Evolutionary conservation across 35 echinoderm and acorn worm species (phyloP).

Genomic region (Ophiothrix spiculata): DNA sequence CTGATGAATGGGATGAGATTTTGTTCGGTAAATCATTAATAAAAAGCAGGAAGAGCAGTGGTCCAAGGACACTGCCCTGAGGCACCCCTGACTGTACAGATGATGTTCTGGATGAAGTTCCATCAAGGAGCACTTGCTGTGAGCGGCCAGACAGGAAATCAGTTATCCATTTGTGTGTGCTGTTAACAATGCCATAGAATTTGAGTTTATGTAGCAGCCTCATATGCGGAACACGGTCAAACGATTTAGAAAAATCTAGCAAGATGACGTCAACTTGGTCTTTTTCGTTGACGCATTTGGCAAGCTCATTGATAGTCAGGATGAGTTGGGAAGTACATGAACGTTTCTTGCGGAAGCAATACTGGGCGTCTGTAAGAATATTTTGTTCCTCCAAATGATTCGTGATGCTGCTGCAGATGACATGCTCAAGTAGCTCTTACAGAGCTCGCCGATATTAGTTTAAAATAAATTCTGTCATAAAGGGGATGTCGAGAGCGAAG

Average conservation of each 20-base stretch:
- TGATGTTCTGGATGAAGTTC: neutral
- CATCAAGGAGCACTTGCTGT: neutral
- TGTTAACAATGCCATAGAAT: neutral
- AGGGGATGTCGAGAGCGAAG: no score
- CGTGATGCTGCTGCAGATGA: neutral
- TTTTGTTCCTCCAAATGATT: neutral
- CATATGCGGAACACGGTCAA: conserved; percentile 29
- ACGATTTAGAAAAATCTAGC: conserved; percentile 29
- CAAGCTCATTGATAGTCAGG: neutral
- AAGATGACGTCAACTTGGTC: neutral
- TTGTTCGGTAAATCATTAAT: neutral
- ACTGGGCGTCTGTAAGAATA: neutral
- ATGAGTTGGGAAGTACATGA: conserved; percentile 17
- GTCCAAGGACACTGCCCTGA: neutral
- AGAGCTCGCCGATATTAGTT: no score
- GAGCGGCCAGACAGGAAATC: neutral
- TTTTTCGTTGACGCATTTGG: neutral
- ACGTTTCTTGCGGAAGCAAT: neutral
- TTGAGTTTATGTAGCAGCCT: conserved; percentile 26
- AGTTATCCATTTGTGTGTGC: neutral
- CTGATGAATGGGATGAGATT: no score
- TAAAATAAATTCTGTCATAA: no score
- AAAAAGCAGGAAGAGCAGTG: neutral
- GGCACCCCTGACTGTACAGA: conserved; percentile 17
- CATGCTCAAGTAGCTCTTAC: no score